Conservation (phyloP, 2,113 vertebrate genomes). For the Accipiter cooperii region DNA sequence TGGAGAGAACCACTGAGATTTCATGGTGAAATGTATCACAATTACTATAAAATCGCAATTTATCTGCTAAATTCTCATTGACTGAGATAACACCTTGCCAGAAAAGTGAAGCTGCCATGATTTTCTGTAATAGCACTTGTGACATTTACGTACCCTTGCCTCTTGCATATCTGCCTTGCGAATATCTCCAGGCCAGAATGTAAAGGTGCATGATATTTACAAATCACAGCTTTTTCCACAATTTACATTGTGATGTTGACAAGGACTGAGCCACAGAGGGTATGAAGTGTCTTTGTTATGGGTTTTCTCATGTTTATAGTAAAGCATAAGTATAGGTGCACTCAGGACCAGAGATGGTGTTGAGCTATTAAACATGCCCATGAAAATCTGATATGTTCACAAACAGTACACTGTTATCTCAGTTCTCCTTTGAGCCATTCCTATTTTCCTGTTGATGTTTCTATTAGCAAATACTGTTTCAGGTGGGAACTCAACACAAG, state of each 20-base stretch:
- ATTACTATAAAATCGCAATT: conserved; percentile 25
- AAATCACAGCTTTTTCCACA: neutral
- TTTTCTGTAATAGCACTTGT: neutral
- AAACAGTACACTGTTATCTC: neutral
- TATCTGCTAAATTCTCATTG: conserved; percentile 21
- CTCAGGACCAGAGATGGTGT: neutral
- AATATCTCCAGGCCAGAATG: neutral
- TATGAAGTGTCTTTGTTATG: neutral
- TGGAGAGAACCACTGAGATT: conserved; percentile 6
- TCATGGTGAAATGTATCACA: neutral
- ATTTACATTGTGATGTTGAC: neutral
- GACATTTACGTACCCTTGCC: neutral
- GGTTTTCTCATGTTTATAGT: neutral
- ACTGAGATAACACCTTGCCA: neutral
- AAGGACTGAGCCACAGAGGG: neutral
- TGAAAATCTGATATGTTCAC: neutral
- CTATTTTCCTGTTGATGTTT: neutral
- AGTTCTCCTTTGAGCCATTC: neutral
- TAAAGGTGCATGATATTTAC: neutral
- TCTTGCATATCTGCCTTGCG: neutral
- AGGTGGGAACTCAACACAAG: neutral
- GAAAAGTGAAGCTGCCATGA: neutral
- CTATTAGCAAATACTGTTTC: neutral
- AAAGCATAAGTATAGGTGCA: neutral
- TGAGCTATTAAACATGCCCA: neutral